These are phyloP conservation scores for Acrocephalus arundinaceus DNA, from an alignment of 2,113 vertebrate genomes.

Conservation along the genomic window DNA sequence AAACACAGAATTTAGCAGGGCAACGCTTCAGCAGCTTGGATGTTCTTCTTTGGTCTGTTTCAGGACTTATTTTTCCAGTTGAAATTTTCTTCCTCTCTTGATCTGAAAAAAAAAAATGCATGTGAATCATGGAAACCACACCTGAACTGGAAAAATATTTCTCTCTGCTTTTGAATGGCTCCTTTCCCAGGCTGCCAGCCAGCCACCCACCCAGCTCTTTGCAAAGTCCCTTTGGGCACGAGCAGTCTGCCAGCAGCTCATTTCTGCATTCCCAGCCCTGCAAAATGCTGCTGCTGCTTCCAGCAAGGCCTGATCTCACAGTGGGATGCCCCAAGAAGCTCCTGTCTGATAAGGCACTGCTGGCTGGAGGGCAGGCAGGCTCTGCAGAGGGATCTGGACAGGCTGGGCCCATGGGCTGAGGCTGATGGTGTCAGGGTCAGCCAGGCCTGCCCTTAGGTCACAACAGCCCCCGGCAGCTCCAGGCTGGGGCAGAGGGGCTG, in stretches of 20 bases:
- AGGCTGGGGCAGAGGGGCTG: not conserved
- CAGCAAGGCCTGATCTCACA: not conserved
- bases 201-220: not conserved
- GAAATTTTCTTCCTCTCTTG: not conserved
- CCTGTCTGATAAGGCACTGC: not conserved
- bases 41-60: not conserved
- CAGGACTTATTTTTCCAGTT: not conserved
- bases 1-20: not conserved
- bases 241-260: not conserved
- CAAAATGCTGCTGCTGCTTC: not conserved
- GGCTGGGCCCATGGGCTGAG: not conserved
- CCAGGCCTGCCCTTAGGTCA: not conserved
- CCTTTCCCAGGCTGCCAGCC: conserved; percentile 17
- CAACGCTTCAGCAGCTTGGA: not conserved
- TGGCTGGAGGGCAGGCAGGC: not conserved
- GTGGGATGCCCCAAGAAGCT: not conserved
- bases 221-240: not conserved
- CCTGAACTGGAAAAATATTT: conserved; percentile 20
- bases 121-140: not conserved
- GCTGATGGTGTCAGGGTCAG: not conserved
- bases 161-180: not conserved
- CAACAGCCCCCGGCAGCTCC: not conserved
- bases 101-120: not conserved
- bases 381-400: not conserved
- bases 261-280: not conserved